phyloP scores from a whole-genome alignment of 2,888 invertebrate genomes.

The Notocelia uddmanniana region DNA sequence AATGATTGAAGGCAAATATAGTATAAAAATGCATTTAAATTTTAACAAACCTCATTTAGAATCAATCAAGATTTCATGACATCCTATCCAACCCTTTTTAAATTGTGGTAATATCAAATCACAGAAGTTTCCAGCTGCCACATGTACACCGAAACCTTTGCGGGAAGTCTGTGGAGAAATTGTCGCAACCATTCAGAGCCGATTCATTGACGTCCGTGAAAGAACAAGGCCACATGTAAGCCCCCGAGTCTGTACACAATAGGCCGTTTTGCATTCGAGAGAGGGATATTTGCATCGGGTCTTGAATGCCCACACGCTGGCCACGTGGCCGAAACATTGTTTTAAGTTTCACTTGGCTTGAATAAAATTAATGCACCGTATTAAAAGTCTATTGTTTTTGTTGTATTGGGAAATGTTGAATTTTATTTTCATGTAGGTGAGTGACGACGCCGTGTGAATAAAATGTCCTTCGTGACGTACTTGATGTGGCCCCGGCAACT shows the following conservation, averaged over 20 bases:
- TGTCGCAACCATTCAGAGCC: constrained; percentile 26
- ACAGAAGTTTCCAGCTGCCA: constrained; percentile 12
- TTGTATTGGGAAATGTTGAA: constrained; percentile 26
- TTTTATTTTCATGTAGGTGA: not conserved
- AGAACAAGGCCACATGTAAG: constrained; percentile 1
- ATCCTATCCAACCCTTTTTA: not conserved
- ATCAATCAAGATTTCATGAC: too few relatives aligned
- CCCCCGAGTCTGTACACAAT: not conserved
- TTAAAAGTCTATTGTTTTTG: constrained; percentile 32
- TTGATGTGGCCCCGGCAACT: not conserved
- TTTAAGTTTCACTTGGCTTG: constrained; percentile 37
- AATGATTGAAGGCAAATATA: too few relatives aligned
- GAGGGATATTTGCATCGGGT: constrained; percentile 58
- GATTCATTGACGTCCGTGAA: not conserved
- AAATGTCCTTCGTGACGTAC: constrained; percentile 9
- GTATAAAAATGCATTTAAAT: too few relatives aligned
- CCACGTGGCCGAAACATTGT: constrained; percentile 37
- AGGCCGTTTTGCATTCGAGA: constrained; percentile 1
- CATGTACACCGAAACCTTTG: constrained; percentile 12
- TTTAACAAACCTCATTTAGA: too few relatives aligned
- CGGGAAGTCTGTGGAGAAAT: constrained; percentile 52
- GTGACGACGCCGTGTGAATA: not conserved
- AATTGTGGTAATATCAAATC: not conserved
- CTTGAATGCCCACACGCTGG: constrained; percentile 51
- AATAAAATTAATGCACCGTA: constrained; percentile 36